A percentile compares a stretch with the other conserved stretches of the same genome.
These are phyloP conservation scores for Anguilla marmorata DNA, from an alignment of 2,797 vertebrate genomes.

Conservation along the genomic window DNA sequence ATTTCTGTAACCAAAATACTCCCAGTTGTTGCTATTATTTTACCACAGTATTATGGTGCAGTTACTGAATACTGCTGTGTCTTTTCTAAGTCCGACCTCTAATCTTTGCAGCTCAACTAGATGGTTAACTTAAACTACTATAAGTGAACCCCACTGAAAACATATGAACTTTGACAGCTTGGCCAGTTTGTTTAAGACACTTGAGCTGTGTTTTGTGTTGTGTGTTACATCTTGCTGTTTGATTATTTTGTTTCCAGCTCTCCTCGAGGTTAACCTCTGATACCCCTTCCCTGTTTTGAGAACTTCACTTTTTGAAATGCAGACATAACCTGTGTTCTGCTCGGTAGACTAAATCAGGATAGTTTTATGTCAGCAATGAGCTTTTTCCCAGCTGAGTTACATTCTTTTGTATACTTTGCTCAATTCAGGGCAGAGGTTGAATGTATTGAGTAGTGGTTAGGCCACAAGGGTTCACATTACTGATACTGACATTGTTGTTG, in stretches of 20 bases:
- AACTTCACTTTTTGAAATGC: background rate
- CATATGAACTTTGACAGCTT: background rate
- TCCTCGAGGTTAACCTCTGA: conserved; percentile 8
- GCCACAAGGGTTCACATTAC: background rate
- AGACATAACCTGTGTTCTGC: background rate
- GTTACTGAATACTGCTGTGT: background rate
- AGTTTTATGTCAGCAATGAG: background rate
- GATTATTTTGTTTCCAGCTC: background rate
- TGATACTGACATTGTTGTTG: background rate
- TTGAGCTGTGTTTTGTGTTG: background rate
- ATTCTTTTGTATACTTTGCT: background rate
- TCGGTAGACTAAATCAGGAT: conserved; percentile 5
- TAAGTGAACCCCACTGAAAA: background rate
- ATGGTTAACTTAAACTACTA: background rate
- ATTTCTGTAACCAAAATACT: conserved; percentile 1
- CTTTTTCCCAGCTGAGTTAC: background rate
- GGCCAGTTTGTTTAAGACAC: background rate
- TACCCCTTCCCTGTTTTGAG: background rate
- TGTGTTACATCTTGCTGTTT: background rate
- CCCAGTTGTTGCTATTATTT: background rate
- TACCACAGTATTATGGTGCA: background rate
- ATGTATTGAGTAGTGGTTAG: background rate
- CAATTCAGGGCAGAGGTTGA: background rate
- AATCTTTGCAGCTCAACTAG: background rate
- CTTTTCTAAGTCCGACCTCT: background rate